Conservation (phyloP, 2,888 invertebrate genomes). For the Brachycybe producta region DNA sequence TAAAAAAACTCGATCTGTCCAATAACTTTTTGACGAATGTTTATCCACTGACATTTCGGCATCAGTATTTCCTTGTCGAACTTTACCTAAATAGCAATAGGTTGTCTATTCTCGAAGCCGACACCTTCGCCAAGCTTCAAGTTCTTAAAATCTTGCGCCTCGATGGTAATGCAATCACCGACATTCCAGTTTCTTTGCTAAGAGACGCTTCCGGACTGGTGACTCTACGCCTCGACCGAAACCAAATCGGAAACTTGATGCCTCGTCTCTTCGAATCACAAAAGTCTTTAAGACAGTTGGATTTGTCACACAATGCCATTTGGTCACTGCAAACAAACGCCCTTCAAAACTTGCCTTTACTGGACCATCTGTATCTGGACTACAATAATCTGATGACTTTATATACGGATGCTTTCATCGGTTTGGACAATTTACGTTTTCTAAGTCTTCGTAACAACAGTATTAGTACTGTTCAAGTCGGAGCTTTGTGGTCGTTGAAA, state of each 20-base stretch:
- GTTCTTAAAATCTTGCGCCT: conserved; percentile 15
- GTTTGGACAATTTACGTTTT: neutral
- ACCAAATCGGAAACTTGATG: conserved; percentile 7
- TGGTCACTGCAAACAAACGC: conserved; percentile 7
- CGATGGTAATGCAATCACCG: conserved; percentile 13
- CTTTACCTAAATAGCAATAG: conserved; percentile 24
- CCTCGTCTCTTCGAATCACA: conserved; percentile 12
- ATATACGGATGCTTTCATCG: neutral
- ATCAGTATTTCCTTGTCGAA: conserved; percentile 13
- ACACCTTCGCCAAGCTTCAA: conserved; percentile 14
- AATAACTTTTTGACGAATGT: conserved; percentile 13
- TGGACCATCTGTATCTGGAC: conserved; percentile 13
- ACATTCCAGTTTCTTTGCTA: neutral
- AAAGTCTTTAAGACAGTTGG: conserved; percentile 8
- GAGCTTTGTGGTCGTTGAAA: neutral
- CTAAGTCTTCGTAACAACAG: conserved; percentile 1
- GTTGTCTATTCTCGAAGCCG: conserved; percentile 10
- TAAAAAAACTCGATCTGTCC: conserved; percentile 16
- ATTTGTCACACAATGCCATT: conserved; percentile 15
- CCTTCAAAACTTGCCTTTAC: neutral
- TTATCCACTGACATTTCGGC: conserved; percentile 12
- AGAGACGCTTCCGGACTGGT: neutral
- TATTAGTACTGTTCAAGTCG: conserved; percentile 1
- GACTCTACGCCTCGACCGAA: conserved; percentile 9
- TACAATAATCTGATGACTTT: conserved; percentile 10